Evolutionary conservation across 2,113 vertebrate species (phyloP).

Genomic region (Cephalopholis sonnerati): DNA sequence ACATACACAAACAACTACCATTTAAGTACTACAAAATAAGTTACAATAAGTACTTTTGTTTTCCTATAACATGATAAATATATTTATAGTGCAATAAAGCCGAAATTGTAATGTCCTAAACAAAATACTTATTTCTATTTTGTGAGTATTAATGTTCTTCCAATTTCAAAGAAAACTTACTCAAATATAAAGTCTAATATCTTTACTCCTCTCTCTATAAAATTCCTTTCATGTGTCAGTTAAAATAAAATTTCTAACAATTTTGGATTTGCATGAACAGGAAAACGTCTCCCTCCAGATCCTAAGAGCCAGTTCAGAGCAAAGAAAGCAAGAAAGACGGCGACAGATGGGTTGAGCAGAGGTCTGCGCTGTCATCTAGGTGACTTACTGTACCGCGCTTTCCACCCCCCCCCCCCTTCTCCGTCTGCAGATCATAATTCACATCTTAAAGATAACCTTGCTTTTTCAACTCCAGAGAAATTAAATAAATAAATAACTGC

Average conservation of each 20-base stretch:
- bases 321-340: conserved; percentile 11
- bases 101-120: not conserved
- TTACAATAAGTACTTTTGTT: not conserved
- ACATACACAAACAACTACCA: not conserved
- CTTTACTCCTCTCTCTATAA: not conserved
- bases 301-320: conserved; percentile 1
- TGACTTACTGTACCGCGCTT: conserved; percentile 51
- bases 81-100: not conserved
- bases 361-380: conserved; percentile 55
- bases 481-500: conserved; percentile 15
- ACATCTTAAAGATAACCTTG: conserved; percentile 60
- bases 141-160: not conserved
- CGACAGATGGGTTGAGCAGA: conserved; percentile 48
- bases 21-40: not conserved
- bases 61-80: not conserved
- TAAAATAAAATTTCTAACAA: conserved; percentile 21
- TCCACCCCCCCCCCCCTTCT: conserved; percentile 21
- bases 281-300: not conserved
- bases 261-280: conserved; percentile 14
- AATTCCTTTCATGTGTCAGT: conserved; percentile 2
- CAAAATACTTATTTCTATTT: not conserved
- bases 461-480: conserved; percentile 38
- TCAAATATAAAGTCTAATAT: not conserved
- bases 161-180: not conserved
- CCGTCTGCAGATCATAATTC: conserved; percentile 68